Evolutionary conservation across 1,140 invertebrate species (phyloP).

Genomic region (Sycophaga agraensis): DNA sequence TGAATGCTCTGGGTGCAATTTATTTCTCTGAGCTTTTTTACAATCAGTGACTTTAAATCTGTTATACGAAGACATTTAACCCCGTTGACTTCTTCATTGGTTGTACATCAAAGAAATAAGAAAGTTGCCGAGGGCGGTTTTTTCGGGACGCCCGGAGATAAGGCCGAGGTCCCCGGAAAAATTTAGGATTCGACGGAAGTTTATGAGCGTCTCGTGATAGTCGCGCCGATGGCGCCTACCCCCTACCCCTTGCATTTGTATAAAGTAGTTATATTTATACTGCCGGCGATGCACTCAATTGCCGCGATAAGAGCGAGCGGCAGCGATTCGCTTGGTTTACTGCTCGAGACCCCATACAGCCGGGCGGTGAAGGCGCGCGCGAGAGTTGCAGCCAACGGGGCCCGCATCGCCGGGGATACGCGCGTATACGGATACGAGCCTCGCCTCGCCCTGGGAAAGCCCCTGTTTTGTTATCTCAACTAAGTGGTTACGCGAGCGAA

Average conservation of each 20-base stretch:
- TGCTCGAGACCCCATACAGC: not conserved
- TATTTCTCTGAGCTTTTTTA: too few species aligned
- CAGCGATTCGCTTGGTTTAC: conserved; percentile 38
- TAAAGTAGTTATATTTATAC: conserved; percentile 32
- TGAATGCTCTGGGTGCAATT: too few species aligned
- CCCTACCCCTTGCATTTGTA: conserved; percentile 16
- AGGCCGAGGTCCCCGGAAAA: conserved; percentile 6
- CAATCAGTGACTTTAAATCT: too few species aligned
- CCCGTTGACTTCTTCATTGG: conserved; percentile 12
- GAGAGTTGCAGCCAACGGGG: too few species aligned
- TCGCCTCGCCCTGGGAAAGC: conserved; percentile 32
- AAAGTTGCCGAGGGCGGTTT: not conserved
- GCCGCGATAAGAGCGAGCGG: conserved; percentile 33
- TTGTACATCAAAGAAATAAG: conserved; percentile 21
- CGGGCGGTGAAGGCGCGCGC: not conserved
- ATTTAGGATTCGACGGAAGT: conserved; percentile 20
- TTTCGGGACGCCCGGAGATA: conserved; percentile 10
- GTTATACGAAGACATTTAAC: too few species aligned
- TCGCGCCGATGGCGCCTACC: not conserved
- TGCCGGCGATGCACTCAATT: conserved; percentile 38
- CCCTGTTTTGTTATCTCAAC: conserved; percentile 39
- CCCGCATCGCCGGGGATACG: too few species aligned
- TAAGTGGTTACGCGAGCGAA: conserved; percentile 34
- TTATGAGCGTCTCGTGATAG: conserved; percentile 26
- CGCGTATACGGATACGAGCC: too few species aligned